A percentile compares a stretch with the other conserved stretches of the same genome.
Conservation (phyloP, 2,797 vertebrate species). For the Cuniculus paca region DNA sequence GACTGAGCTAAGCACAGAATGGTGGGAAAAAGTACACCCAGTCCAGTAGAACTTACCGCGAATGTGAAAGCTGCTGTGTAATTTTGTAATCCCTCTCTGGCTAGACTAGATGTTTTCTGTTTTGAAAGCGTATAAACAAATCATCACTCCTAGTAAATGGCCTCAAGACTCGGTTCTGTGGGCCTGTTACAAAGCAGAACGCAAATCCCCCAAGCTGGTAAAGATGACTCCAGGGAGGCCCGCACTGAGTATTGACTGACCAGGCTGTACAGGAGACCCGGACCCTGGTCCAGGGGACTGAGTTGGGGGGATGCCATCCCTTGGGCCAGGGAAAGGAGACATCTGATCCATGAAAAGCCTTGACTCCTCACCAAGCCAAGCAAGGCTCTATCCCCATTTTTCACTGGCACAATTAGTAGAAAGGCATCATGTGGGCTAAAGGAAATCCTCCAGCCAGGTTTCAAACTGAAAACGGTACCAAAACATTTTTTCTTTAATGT, state of each 20-base stretch:
- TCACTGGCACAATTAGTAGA: constrained; percentile 1
- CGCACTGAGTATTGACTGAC: not conserved
- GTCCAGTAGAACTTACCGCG: not conserved
- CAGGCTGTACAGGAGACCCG: not conserved
- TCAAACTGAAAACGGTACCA: not conserved
- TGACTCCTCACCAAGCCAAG: constrained; percentile 49
- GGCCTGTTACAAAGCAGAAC: constrained; percentile 34
- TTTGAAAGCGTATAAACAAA: constrained; percentile 70
- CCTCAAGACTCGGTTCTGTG: constrained; percentile 21
- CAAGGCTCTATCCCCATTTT: not conserved
- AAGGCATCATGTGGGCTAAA: constrained; percentile 16
- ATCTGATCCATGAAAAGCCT: not conserved
- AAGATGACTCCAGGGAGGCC: not conserved
- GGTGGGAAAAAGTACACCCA: not conserved
- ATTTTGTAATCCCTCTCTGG: constrained; percentile 55
- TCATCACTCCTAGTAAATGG: constrained; percentile 58
- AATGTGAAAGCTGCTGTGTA: constrained; percentile 45
- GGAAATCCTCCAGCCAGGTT: not conserved
- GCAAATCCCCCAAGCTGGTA: not conserved
- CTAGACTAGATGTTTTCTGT: constrained; percentile 72
- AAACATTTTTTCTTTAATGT: not conserved
- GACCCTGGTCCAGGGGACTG: not conserved
- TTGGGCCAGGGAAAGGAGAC: not conserved
- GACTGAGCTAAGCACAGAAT: not conserved
- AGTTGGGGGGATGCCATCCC: not conserved